Conservation (phyloP, 2,888 invertebrate species). For the Hecatera dysodea region DNA sequence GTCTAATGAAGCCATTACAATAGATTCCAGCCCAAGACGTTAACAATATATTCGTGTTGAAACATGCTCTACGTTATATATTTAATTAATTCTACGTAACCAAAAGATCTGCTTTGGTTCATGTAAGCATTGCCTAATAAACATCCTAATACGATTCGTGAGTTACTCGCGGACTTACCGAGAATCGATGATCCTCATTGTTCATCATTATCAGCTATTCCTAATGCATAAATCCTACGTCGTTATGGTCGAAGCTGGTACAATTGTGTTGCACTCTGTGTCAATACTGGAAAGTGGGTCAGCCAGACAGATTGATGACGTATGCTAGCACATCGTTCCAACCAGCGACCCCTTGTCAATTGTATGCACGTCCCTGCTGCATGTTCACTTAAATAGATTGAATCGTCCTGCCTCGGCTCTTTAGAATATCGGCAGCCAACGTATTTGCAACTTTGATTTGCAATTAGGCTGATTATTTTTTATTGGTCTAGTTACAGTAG, state of each 20-base stretch:
- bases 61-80: conserved; percentile 4
- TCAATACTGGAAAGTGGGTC: conserved; percentile 69
- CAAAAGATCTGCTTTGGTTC: conserved; percentile 18
- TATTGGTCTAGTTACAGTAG: neutral
- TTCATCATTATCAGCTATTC: conserved; percentile 65
- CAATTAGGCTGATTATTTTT: conserved; percentile 5
- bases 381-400: conserved; percentile 53
- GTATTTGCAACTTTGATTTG: conserved; percentile 27
- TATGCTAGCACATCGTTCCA: conserved; percentile 55
- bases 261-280: conserved; percentile 62
- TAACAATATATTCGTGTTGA: conserved; percentile 17
- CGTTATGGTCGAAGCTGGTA: conserved; percentile 48
- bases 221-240: conserved; percentile 62
- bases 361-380: conserved; percentile 40
- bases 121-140: conserved; percentile 48
- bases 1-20: conserved; percentile 39
- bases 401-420: conserved; percentile 34
- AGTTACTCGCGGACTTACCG: conserved; percentile 54
- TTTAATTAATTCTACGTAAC: conserved; percentile 33
- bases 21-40: conserved; percentile 7
- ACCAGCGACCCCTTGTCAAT: conserved; percentile 61
- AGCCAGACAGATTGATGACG: conserved; percentile 66
- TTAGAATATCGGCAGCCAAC: conserved; percentile 13
- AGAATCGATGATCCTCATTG: conserved; percentile 64
- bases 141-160: conserved; percentile 59